Conservation (phyloP, 2,797 vertebrate genomes). For the Helostoma temminkii region DNA sequence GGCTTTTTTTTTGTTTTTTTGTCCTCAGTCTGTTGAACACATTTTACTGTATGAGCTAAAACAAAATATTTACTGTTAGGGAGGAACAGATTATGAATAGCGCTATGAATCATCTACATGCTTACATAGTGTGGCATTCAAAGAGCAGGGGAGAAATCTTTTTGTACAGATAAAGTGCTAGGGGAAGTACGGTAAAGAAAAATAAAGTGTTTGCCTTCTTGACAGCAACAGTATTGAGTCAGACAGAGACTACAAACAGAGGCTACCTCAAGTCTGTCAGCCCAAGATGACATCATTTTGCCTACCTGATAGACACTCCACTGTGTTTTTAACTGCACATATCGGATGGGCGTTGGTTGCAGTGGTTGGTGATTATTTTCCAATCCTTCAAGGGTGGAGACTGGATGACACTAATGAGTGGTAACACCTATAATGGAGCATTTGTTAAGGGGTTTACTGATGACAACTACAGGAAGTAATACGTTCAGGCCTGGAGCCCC, state of each 20-base stretch:
- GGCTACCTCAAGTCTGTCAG: background rate
- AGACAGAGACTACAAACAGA: background rate
- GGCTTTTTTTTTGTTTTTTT: background rate
- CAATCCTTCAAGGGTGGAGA: background rate
- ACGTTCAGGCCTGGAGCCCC: background rate
- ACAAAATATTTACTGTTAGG: constrained; percentile 56
- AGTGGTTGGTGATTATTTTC: constrained; percentile 2
- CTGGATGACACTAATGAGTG: background rate
- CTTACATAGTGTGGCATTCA: constrained; percentile 46
- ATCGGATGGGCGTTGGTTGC: constrained; percentile 3
- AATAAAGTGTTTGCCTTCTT: background rate
- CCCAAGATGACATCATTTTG: constrained; percentile 7
- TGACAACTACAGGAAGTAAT: constrained; percentile 1
- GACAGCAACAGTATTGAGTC: constrained; percentile 11
- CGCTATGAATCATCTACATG: constrained; percentile 42
- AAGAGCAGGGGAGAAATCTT: constrained; percentile 15
- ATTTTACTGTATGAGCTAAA: constrained; percentile 8
- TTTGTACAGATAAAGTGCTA: constrained; percentile 12
- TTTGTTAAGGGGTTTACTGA: background rate
- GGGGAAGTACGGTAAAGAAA: background rate
- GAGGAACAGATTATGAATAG: constrained; percentile 55
- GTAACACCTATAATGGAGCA: background rate
- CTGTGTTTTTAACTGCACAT: background rate
- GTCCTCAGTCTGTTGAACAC: constrained; percentile 9
- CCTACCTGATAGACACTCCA: background rate